Conservation (phyloP, 2,113 vertebrate species). For the Lycaon pictus region DNA sequence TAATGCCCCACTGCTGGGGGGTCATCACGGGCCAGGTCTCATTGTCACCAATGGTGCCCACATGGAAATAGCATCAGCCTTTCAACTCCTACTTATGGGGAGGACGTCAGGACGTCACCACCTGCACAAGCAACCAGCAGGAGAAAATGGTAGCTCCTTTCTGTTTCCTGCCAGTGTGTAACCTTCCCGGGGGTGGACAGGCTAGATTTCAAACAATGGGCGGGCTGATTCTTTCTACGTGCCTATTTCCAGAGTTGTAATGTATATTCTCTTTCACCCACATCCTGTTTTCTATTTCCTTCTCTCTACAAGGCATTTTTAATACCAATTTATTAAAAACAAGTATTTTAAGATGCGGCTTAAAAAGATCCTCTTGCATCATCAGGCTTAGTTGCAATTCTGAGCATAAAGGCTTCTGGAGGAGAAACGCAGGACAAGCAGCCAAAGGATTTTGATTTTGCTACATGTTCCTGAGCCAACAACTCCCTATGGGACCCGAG, state of each 20-base stretch:
- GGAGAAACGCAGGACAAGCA: not conserved
- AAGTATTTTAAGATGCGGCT: slow-evolving; percentile 12
- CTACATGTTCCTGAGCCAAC: not conserved
- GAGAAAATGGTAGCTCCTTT: not conserved
- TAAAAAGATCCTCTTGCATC: slow-evolving; percentile 34
- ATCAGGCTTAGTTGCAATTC: slow-evolving; percentile 24
- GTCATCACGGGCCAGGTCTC: not conserved
- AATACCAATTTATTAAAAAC: slow-evolving; percentile 63
- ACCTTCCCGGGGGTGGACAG: slow-evolving; percentile 53
- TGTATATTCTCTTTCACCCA: slow-evolving; percentile 45
- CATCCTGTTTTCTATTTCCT: slow-evolving; percentile 70
- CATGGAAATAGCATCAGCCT: not conserved
- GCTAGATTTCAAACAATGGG: slow-evolving; percentile 42
- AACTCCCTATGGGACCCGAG: not conserved
- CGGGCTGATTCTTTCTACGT: not conserved
- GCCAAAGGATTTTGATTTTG: not conserved
- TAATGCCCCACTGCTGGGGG: not conserved
- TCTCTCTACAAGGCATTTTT: slow-evolving; percentile 38
- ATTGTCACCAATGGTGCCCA: not conserved
- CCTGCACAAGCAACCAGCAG: not conserved
- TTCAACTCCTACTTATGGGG: not conserved
- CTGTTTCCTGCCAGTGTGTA: not conserved
- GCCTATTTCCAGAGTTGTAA: slow-evolving; percentile 65
- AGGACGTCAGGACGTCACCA: not conserved
- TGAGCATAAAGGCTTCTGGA: not conserved